Base-by-base conservation (phyloP, 2,888 invertebrate species). In the Lepeophtheirus nordmannii region DNA sequence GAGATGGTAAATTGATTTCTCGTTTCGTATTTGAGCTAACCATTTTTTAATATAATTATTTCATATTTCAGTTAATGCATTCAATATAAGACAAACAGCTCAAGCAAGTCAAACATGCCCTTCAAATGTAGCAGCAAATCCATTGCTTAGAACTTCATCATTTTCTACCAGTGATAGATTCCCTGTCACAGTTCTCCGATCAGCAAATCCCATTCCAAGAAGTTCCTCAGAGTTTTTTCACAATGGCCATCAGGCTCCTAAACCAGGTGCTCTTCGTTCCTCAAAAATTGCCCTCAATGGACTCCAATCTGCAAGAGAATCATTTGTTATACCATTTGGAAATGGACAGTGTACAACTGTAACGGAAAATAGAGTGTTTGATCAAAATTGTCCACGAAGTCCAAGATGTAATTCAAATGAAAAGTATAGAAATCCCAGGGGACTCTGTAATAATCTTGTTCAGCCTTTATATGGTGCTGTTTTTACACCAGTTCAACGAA, bases 391-490 rank as follows among this genome's bases (percentile, higher is more conserved):
- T 22, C 20, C 41, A n/a, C 41, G 20, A 14, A 22, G 20, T 5
- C 62, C 62, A 12, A 56, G 37, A 41, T 67, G 67, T 30, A 17
- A 65, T 41, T 41, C 14, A 17, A 53, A 57, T n/a, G 39, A 17
- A 0, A 58, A 46, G 20, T 69, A 68, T 62, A 62, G 70, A 14
- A 62, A 63, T 30, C 40, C 65, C 9, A 74, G 74, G 62, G 74
- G 74, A 0, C 70, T 71, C 9, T 74, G 74, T 67, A 74, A 74
- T 67, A 74, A 74, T 67, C 65, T 72, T 7, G 61, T 62, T 2
- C 67, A 72, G 37, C 71, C 71, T 1, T 67, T 68, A 14, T 73
- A 72, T 71, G 74, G 74, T 1, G 71, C 70, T 23, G 69, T 73
- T 3, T 70, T 70, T 39, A 71, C 70, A 9, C 71, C 73, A 22